phyloP scores from a whole-genome alignment of 1,140 invertebrate genomes.

The Drosophila jambulina region DNA sequence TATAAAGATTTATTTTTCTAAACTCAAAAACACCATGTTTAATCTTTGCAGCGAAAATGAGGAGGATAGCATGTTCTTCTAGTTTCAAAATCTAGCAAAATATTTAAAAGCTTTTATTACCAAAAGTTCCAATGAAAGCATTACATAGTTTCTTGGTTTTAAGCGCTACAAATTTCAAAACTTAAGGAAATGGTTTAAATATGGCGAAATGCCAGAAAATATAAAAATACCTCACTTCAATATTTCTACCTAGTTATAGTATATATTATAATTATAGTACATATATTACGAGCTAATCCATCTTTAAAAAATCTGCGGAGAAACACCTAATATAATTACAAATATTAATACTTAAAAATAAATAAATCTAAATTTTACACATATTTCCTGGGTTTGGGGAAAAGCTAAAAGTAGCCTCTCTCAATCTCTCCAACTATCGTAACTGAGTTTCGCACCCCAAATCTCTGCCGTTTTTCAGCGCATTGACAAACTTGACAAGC shows the following conservation, averaged over 20 bases:
- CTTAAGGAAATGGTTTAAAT: not conserved
- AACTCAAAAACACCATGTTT: not conserved
- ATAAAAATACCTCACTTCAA: not conserved
- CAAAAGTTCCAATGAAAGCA: not conserved
- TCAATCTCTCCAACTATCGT: not conserved
- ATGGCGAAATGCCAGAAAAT: not conserved
- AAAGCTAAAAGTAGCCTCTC: not conserved
- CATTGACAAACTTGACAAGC: not conserved
- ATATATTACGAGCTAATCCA: too few species aligned
- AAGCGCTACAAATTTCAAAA: not conserved
- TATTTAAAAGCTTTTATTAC: not conserved
- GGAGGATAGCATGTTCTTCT: not conserved
- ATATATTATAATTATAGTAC: too few species aligned
- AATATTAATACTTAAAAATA: not conserved
- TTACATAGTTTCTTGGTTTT: not conserved
- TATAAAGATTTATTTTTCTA: not conserved
- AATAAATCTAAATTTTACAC: not conserved
- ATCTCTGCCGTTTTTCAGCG: not conserved
- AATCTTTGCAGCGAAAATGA: not conserved
- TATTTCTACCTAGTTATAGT: not conserved
- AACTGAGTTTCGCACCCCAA: not conserved
- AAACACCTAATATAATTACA: too few species aligned
- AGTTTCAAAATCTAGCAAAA: not conserved
- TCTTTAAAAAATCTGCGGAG: too few species aligned
- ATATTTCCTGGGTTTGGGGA: not conserved